Evolutionary conservation across 2,888 invertebrate species (phyloP), one percentile per base, ranked within the genome.

Genomic region (Campopleginae sp.): DNA sequence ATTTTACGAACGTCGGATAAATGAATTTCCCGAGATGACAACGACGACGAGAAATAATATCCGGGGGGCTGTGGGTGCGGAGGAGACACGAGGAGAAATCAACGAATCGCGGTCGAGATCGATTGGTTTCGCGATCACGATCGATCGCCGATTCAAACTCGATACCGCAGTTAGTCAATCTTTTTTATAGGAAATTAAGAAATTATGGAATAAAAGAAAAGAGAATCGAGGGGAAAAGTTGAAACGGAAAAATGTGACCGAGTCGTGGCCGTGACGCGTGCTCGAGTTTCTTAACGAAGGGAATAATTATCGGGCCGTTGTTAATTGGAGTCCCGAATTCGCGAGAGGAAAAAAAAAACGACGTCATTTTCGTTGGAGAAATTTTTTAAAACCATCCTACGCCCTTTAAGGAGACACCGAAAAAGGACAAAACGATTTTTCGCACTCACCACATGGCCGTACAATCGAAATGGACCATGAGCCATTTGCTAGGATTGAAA

Each of bases 401-500:
- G 27, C 23, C 8, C 27, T 10, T 58, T 58, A 31, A 10, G 27
- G 1, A 5, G 1, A 27, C 31, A 6, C 1, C 31, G 14, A 7
- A 23, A 4, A 8, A 54, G 19, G 0, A 3, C 4, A 4, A 17
- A 7, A n/a, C 19, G 38, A 42, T 1, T 19, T 42, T 42, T 46
- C 10, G 17, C 27, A 78, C 95, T 95, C 94, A 98, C 99, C 99
- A 99, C 98, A 99, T 97, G 1, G 98, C 98, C 0, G 99, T 99
- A 92, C 99, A 99, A 94, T 99, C 99, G 89, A 99, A 99, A 94
- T 99, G 98, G 10, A 99, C 98, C 98, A 99, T 98, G 93, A 99
- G 94, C 98, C 99, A 99, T 94, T 99, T 99, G 82, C 99, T 99
- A 0, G 99, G 98, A 94, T 99, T 99, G 94, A 99, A 99, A 2